These are phyloP conservation scores for Nebria brevicollis DNA, from an alignment of 2,888 invertebrate species.

Conservation along the genomic window DNA sequence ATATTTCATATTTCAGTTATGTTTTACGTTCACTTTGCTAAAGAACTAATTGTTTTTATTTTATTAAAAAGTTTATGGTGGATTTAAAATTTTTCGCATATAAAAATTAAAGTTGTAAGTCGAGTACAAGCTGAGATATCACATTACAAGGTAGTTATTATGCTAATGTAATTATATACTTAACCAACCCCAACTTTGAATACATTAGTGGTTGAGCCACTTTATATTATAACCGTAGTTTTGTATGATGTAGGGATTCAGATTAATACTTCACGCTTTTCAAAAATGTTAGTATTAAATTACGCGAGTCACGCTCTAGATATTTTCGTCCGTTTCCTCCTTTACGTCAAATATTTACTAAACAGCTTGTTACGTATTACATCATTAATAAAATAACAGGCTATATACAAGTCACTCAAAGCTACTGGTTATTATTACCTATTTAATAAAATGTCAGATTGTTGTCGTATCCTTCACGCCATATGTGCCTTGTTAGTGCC, in stretches of 20 bases:
- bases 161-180: slow-evolving; percentile 32
- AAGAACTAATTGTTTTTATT: neutral
- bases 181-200: slow-evolving; percentile 20
- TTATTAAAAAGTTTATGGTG: too few relatives aligned
- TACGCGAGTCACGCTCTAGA: neutral
- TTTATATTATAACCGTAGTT: neutral
- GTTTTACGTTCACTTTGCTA: neutral
- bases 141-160: slow-evolving; percentile 25
- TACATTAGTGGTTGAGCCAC: slow-evolving; percentile 9
- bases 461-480: neutral
- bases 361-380: neutral
- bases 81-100: too few relatives aligned
- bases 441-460: neutral
- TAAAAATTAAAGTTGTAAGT: slow-evolving; percentile 3
- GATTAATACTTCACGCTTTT: neutral
- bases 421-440: neutral
- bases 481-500: neutral
- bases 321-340: neutral
- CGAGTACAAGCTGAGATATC: neutral
- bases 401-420: neutral
- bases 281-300: neutral
- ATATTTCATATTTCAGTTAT: too few relatives aligned
- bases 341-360: slow-evolving; percentile 1
- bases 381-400: neutral
- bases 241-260: neutral